Conservation (phyloP, 2,888 invertebrate genomes). For the Acanthacorydalis orientalis region DNA sequence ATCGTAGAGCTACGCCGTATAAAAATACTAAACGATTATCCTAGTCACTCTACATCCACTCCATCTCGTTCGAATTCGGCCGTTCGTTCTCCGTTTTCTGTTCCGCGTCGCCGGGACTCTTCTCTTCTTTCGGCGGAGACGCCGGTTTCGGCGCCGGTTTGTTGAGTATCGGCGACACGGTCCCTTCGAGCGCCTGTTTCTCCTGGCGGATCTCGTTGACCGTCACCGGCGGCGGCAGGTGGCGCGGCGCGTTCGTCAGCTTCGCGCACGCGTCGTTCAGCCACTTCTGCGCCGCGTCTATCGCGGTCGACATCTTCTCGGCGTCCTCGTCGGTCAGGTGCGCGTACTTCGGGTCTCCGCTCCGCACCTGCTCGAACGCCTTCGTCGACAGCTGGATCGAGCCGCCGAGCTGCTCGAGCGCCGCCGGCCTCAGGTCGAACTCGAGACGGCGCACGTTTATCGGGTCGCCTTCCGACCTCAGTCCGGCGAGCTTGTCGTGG, state of each 20-base stretch:
- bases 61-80: conserved; percentile 19
- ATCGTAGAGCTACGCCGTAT: neutral
- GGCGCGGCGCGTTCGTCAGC: conserved; percentile 45
- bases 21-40: neutral
- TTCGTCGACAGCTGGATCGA: conserved; percentile 67
- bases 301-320: conserved; percentile 51
- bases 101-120: conserved; percentile 18
- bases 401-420: conserved; percentile 64
- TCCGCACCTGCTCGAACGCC: conserved; percentile 52
- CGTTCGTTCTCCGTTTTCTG: conserved; percentile 12
- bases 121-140: conserved; percentile 35
- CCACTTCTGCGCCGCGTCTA: conserved; percentile 64
- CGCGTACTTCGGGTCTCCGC: conserved; percentile 53
- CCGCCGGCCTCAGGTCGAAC: conserved; percentile 59
- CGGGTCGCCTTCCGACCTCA: conserved; percentile 72
- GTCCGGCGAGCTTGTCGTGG: conserved; percentile 39
- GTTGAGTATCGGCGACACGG: conserved; percentile 61
- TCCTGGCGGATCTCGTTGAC: conserved; percentile 65
- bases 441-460: conserved; percentile 72
- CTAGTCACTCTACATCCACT: conserved; percentile 28
- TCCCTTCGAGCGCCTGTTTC: conserved; percentile 46
- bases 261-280: conserved; percentile 57
- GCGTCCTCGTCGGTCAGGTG: conserved; percentile 74
- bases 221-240: conserved; percentile 59
- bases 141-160: conserved; percentile 79